Percentiles rank a stretch among this genome's conserved stretches.
Evolutionary conservation across 1,140 invertebrate genomes (phyloP).

Genomic region (Rhopalosiphum padi): DNA sequence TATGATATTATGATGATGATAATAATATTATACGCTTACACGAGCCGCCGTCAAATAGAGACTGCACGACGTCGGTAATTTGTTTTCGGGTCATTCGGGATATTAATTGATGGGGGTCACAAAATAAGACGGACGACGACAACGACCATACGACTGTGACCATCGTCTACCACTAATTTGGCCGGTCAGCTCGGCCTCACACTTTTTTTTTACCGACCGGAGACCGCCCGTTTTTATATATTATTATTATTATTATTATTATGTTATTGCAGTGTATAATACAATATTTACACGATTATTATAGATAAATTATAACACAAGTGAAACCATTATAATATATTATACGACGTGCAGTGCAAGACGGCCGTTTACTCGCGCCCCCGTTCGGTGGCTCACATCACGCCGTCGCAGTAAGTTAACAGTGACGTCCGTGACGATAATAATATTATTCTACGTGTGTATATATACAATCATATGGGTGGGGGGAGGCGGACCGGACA

Average conservation of each 20-base stretch:
- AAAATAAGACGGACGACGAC: not conserved
- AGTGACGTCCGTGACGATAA: not conserved
- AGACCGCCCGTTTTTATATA: not conserved
- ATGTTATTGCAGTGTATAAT: not conserved
- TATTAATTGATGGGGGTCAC: constrained; percentile 7
- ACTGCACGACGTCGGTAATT: not conserved
- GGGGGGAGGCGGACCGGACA: not conserved
- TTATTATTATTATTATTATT: not conserved
- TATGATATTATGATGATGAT: not conserved
- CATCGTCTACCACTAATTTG: not conserved
- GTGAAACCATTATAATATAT: too few relatives aligned
- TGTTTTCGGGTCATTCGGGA: constrained; percentile 1
- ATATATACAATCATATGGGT: too few relatives aligned
- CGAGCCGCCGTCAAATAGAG: not conserved
- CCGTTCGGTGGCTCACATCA: not conserved
- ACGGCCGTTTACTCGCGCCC: not conserved
- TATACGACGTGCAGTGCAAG: not conserved
- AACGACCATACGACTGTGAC: too few relatives aligned
- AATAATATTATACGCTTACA: not conserved
- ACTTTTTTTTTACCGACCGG: not conserved
- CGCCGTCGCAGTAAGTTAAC: not conserved
- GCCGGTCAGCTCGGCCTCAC: not conserved
- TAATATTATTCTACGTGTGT: not conserved
- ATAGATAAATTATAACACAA: not conserved
- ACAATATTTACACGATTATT: not conserved